Base-by-base conservation (phyloP, 1,140 invertebrate species). In the Cyclargus thomasi region DNA sequence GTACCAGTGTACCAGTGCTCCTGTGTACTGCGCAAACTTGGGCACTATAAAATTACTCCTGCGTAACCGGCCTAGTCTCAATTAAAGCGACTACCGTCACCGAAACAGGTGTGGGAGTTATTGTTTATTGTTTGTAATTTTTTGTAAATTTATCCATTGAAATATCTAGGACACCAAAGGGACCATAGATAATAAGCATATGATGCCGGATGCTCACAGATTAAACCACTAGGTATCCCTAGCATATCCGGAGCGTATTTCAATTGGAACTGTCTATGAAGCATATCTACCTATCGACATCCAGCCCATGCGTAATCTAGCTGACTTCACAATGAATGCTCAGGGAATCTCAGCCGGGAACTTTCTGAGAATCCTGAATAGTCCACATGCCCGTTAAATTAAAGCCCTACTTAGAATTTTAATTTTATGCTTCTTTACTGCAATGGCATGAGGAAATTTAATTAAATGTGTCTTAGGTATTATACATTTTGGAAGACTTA, bases 201-300 rank as follows among this genome's bases (percentile, higher is more conserved):
- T 8, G 14, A 47, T 47, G 39, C 10, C 39, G 39, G 39, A 3
- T 11, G 39, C 39, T 3, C 39, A 47, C 39, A 47, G 39, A 47
- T 11, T 14, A 47, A n/a, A 11, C 39, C 39, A 47, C 39, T 47
- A 47, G 39, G 39, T 8, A 47, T 14, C n/a, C n/a, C n/a, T n/a
- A n/a, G n/a, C n/a, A n/a, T n/a, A n/a, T n/a, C n/a, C 10, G 39
- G 39, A 47, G 5, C 39, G 39, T 47, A 47, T 47, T 47, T 47
- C 39, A 47, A 47, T 47, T 47, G 39, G 39, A 47, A 47, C 39
- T 47, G 39, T 47, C 39, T 16, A 47, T 47, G 39, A 47, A 47
- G 14, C 6, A 47, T 47, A 47, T 47, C 39, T 16, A 8, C 14
- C 39, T 3, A 47, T 47, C 39, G 39, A 47, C 39, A 47, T 47